Conservation (phyloP, 2,113 vertebrate genomes). For the Phaethon lepturus region DNA sequence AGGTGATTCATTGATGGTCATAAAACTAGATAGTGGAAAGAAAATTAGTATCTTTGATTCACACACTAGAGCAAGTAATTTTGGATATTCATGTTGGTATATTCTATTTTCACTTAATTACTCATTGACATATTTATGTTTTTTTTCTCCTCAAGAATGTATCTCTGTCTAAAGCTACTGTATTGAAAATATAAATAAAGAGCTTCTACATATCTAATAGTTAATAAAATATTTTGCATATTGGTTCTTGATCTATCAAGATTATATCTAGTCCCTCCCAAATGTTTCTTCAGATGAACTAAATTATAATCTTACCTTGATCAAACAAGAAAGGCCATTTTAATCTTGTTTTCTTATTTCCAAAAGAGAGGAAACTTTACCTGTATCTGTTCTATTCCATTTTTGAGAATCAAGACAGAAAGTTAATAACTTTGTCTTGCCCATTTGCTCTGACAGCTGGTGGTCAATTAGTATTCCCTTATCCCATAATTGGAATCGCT, state of each 20-base stretch:
- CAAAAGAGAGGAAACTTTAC: not conserved
- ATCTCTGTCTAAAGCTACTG: not conserved
- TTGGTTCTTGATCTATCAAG: not conserved
- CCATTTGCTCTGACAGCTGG: constrained; percentile 64
- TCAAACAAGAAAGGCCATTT: not conserved
- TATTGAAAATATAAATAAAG: not conserved
- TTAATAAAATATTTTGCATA: not conserved
- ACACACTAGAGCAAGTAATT: not conserved
- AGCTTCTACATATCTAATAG: not conserved
- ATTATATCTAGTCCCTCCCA: not conserved
- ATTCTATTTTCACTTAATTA: not conserved
- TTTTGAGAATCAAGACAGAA: constrained; percentile 44
- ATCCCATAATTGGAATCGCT: constrained; percentile 36
- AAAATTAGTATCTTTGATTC: not conserved
- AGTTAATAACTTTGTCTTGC: constrained; percentile 53
- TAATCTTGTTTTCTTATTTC: not conserved
- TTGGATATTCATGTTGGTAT: not conserved
- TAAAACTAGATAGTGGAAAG: not conserved
- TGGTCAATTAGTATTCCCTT: constrained; percentile 57
- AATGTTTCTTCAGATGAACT: not conserved
- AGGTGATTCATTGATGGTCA: not conserved
- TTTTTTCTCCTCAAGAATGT: not conserved
- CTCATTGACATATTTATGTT: not conserved
- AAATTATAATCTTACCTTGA: not conserved
- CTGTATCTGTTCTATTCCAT: not conserved